These are phyloP conservation scores for Otolemur garnettii DNA, from an alignment of 2,113 vertebrate genomes.

Conservation along the genomic window DNA sequence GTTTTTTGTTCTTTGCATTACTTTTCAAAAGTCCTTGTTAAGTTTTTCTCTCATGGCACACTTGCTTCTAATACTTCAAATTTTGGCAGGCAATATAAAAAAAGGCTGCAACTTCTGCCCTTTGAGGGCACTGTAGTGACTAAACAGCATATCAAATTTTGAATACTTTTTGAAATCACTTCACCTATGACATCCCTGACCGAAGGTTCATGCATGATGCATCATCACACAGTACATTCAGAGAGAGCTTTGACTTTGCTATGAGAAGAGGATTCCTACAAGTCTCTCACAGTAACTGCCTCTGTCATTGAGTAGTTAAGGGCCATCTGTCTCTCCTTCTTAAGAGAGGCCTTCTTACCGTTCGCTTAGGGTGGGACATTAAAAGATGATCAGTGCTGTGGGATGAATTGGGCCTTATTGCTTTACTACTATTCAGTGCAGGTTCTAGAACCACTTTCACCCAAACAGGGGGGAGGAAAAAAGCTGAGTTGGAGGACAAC, in stretches of 20 bases:
- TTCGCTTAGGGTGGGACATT: slow-evolving; percentile 88
- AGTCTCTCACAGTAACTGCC: slow-evolving; percentile 93
- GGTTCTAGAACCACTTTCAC: slow-evolving; percentile 93
- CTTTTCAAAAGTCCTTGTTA: slow-evolving; percentile 85
- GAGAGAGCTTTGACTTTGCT: slow-evolving; percentile 89
- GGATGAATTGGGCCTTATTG: slow-evolving; percentile 95
- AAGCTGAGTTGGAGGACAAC: slow-evolving; percentile 91
- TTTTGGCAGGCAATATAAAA: slow-evolving; percentile 90
- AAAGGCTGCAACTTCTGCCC: slow-evolving; percentile 88
- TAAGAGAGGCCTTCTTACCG: slow-evolving; percentile 90
- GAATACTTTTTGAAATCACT: slow-evolving; percentile 90
- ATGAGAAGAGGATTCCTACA: slow-evolving; percentile 88
- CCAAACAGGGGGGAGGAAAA: slow-evolving; percentile 87
- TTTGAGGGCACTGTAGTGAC: slow-evolving; percentile 90
- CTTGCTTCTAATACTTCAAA: slow-evolving; percentile 86
- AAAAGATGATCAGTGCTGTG: slow-evolving; percentile 90
- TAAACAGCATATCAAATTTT: slow-evolving; percentile 88
- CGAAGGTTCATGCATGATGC: slow-evolving; percentile 93
- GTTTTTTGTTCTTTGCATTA: slow-evolving; percentile 87
- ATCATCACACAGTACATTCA: slow-evolving; percentile 94
- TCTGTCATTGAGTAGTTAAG: slow-evolving; percentile 90
- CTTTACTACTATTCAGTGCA: slow-evolving; percentile 95
- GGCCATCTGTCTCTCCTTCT: slow-evolving; percentile 88
- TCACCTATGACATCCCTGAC: slow-evolving; percentile 91
- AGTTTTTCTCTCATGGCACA: slow-evolving; percentile 89